These are phyloP conservation scores for Chiloscyllium plagiosum DNA, from an alignment of 2,113 vertebrate genomes.

Conservation along the genomic window DNA sequence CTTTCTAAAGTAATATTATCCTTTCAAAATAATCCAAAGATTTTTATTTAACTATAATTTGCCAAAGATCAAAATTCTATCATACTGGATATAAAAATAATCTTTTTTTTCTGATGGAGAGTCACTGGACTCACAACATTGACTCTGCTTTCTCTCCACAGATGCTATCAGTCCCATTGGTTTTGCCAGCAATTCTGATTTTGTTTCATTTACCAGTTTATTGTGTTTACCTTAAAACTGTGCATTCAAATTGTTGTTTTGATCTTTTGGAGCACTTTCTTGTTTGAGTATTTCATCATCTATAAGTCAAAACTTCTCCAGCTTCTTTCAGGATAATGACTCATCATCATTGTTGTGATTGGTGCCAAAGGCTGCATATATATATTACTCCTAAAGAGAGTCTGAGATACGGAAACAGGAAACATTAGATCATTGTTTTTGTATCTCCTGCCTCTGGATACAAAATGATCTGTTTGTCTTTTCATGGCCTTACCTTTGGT, in stretches of 20 bases:
- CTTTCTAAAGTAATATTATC: background rate
- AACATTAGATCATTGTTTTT: background rate
- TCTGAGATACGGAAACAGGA: background rate
- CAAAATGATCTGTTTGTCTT: constrained; percentile 1
- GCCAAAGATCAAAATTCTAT: background rate
- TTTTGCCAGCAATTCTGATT: too few relatives aligned
- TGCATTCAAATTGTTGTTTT: background rate
- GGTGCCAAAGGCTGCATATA: background rate
- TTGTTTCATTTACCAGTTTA: background rate
- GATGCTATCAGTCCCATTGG: too few relatives aligned
- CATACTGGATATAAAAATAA: background rate
- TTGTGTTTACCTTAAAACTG: background rate
- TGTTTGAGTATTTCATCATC: background rate
- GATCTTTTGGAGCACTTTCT: background rate
- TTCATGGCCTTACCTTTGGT: background rate
- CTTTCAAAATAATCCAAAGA: background rate
- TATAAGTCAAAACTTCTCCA: background rate
- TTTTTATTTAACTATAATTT: background rate
- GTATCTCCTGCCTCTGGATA: background rate
- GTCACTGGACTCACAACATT: too few relatives aligned
- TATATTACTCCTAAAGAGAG: background rate
- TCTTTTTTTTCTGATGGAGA: background rate
- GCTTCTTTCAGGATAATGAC: background rate
- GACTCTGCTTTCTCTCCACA: too few relatives aligned
- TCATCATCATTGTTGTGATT: background rate